A percentile compares a stretch with the other conserved stretches of the same genome.
Conservation (phyloP, 2,797 vertebrate genomes). For the Bufotes viridis region DNA sequence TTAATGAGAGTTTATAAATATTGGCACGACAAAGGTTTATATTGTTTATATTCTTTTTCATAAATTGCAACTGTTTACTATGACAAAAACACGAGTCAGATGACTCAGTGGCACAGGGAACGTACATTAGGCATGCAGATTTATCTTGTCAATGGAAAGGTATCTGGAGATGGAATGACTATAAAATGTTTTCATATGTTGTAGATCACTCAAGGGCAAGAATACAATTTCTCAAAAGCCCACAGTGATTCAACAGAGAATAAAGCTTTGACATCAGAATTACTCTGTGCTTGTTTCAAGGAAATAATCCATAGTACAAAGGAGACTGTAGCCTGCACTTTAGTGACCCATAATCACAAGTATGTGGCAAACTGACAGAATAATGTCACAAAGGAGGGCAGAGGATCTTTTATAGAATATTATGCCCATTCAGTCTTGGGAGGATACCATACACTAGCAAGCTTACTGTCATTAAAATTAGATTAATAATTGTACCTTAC, state of each 20-base stretch:
- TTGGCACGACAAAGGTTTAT: too few species aligned
- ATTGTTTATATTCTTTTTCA: not conserved
- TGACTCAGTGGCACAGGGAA: not conserved
- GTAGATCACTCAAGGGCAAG: conserved; percentile 41
- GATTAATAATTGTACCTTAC: not conserved
- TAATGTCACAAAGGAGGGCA: not conserved
- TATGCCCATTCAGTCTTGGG: not conserved
- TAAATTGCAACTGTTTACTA: not conserved
- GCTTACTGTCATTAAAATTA: not conserved
- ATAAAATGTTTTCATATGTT: conserved; percentile 34
- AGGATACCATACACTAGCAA: not conserved
- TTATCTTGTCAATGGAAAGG: conserved; percentile 20
- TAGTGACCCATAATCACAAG: conserved; percentile 22
- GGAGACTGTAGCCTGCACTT: not conserved
- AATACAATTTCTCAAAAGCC: conserved; percentile 37
- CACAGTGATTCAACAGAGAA: conserved; percentile 35
- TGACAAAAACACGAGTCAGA: not conserved
- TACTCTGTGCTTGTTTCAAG: conserved; percentile 15
- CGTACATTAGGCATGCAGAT: not conserved
- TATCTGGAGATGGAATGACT: conserved; percentile 9
- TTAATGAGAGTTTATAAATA: too few species aligned
- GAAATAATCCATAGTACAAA: conserved; percentile 42
- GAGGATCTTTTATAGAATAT: not conserved
- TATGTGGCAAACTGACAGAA: not conserved
- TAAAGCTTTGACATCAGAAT: conserved; percentile 31